Evolutionary conservation across 2,797 vertebrate genomes (phyloP).

Genomic region (Octomys mimax): DNA sequence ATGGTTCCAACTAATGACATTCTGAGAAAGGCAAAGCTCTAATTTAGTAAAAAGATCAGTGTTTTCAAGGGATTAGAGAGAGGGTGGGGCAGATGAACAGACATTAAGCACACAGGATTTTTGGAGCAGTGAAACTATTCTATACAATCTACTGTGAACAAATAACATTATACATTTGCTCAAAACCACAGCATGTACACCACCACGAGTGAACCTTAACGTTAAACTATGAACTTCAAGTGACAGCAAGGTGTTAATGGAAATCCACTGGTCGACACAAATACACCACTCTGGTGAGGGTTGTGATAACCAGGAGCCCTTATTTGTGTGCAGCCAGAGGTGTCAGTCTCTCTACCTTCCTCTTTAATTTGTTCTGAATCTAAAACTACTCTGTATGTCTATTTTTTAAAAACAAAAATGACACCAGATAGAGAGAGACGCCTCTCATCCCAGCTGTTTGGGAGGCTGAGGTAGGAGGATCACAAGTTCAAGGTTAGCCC

Average conservation of each 20-base stretch:
- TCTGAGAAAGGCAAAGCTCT: background rate
- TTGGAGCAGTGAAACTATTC: background rate
- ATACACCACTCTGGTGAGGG: background rate
- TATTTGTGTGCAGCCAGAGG: background rate
- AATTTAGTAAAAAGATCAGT: background rate
- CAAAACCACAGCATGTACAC: background rate
- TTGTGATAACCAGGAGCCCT: too few species aligned
- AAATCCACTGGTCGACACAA: background rate
- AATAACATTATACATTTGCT: background rate
- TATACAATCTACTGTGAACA: background rate
- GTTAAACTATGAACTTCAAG: background rate
- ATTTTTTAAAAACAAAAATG: background rate
- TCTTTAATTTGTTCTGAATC: background rate
- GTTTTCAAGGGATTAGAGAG: background rate
- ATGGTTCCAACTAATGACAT: background rate
- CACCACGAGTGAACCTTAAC: background rate
- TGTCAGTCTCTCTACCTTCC: background rate
- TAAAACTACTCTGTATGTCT: background rate
- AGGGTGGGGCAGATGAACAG: background rate
- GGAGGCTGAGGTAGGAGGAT: background rate
- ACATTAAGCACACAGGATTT: background rate
- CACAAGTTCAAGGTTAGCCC: background rate
- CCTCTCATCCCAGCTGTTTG: background rate
- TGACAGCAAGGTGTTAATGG: background rate
- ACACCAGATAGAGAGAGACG: background rate